Evolutionary conservation across 2,797 vertebrate species (phyloP).

Genomic region (Telmatherina bonti): DNA sequence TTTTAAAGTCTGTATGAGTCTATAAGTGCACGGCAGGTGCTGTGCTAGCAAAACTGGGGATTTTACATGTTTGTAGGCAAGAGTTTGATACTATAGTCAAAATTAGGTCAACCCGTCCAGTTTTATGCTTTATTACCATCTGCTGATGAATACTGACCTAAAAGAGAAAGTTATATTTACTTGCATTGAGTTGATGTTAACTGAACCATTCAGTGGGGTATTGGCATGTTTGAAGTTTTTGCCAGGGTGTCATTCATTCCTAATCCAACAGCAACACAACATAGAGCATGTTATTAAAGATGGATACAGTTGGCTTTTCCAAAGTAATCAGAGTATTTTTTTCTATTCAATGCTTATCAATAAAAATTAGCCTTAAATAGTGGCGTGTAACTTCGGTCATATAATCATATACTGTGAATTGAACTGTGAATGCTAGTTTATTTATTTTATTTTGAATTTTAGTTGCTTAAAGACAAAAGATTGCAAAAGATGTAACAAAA

Average conservation of each 20-base stretch:
- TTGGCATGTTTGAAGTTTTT: neutral
- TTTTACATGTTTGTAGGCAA: conserved; percentile 5
- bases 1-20: neutral
- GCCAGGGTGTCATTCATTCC: neutral
- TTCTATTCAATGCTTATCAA: neutral
- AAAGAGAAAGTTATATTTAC: conserved; percentile 44
- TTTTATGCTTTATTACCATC: conserved; percentile 38
- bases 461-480: neutral
- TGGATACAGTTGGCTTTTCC: neutral
- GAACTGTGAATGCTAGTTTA: neutral
- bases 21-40: neutral
- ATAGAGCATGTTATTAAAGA: neutral
- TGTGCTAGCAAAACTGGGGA: neutral
- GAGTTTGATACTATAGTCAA: conserved; percentile 18
- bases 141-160: conserved; percentile 43
- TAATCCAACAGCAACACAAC: neutral
- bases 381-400: neutral
- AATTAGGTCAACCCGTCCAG: conserved; percentile 37
- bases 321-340: neutral
- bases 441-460: conserved; percentile 15
- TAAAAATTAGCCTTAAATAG: neutral
- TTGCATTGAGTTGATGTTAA: neutral
- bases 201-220: neutral
- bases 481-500: no score
- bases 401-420: neutral